phyloP scores from a whole-genome alignment of 2,797 vertebrate species.

The Microcaecilia unicolor region DNA sequence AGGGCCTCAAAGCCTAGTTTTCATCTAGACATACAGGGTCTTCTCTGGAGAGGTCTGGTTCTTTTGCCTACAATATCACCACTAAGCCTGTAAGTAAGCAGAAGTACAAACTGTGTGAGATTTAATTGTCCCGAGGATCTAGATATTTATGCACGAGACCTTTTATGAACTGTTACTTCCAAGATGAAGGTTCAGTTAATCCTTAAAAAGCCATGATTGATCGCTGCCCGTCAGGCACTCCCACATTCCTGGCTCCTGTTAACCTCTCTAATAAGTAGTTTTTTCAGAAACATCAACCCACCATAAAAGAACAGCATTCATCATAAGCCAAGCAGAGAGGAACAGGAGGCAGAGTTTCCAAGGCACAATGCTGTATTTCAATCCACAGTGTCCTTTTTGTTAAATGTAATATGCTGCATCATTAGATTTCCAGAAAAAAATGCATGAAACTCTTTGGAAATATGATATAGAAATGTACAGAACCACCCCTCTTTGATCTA shows the following conservation, averaged over 20 bases:
- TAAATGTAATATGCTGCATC: slow-evolving; percentile 62
- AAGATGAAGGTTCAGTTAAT: slow-evolving; percentile 55
- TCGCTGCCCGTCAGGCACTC: slow-evolving; percentile 85
- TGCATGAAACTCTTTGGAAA: too few relatives aligned
- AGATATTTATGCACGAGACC: slow-evolving; percentile 57
- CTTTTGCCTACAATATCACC: slow-evolving; percentile 31
- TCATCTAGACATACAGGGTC: slow-evolving; percentile 38
- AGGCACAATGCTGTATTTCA: slow-evolving; percentile 73
- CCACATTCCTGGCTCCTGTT: slow-evolving; percentile 67
- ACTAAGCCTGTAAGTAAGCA: slow-evolving; percentile 21
- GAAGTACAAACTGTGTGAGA: slow-evolving; percentile 32
- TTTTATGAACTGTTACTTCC: slow-evolving; percentile 59
- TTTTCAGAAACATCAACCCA: slow-evolving; percentile 74
- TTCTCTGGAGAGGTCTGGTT: slow-evolving; percentile 31
- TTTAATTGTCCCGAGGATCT: slow-evolving; percentile 45
- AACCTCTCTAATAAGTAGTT: slow-evolving; percentile 78
- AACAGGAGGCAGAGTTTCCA: slow-evolving; percentile 72
- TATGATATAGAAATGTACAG: too few relatives aligned
- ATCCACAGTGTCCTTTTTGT: slow-evolving; percentile 86
- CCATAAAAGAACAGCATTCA: slow-evolving; percentile 91
- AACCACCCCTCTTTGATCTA: too few relatives aligned
- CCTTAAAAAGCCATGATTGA: slow-evolving; percentile 81
- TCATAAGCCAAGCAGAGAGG: slow-evolving; percentile 80
- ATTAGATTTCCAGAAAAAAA: too few relatives aligned
- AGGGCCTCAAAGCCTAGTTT: slow-evolving; percentile 16